Base-by-base conservation (phyloP, 2,888 invertebrate genomes). In the Diploptera punctata region DNA sequence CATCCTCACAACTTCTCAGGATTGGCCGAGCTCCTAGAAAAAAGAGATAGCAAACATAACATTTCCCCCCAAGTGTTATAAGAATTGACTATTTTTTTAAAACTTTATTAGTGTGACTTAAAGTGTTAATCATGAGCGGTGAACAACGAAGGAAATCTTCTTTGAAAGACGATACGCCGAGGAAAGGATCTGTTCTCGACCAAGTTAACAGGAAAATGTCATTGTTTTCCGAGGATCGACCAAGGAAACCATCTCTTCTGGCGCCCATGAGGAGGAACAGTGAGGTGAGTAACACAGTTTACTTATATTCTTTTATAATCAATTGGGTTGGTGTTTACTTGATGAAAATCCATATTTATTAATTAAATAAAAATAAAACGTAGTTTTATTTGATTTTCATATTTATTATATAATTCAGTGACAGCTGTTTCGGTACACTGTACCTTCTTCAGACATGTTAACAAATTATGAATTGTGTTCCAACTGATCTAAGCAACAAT, bases 1-100 rank as follows among this genome's bases (percentile, higher is more conserved):
- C 3, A 18, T 31, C 62, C 19, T 62, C 43, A 21, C 62, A 62
- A 43, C 62, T 62, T 33, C 62, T 62, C 43, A 62, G 62, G 33
- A 62, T 62, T 38, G 62, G 62, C 24, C 62, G 62, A 9, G 62
- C 62, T 24, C 62, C 62, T 10, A 62, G 62, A 16, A 62, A 61
- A 61, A 61, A 61, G 61, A 16, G 61, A 13, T 61, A 61, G 19
- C 38, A 13, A 21, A 3, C 24, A 3, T 13, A 13, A 38, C 52
- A 24, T 13, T 49, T 18, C n/a, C 19, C 13, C 13, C 13, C 13
- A 9, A 9, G 38, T 38, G 38, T 13, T 5, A 38, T 38, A 38
- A 13, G 13, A 5, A 38, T 9, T 2, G 13, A 10, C 16, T n/a
- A 16, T 44, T 44, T 19, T 47, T n/a, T 47, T 47, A 47, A 19